Evolutionary conservation across 2,113 vertebrate genomes (phyloP), one percentile per base, ranked within the genome.

Genomic region (Sinocyclocheilus rhinocerous): DNA sequence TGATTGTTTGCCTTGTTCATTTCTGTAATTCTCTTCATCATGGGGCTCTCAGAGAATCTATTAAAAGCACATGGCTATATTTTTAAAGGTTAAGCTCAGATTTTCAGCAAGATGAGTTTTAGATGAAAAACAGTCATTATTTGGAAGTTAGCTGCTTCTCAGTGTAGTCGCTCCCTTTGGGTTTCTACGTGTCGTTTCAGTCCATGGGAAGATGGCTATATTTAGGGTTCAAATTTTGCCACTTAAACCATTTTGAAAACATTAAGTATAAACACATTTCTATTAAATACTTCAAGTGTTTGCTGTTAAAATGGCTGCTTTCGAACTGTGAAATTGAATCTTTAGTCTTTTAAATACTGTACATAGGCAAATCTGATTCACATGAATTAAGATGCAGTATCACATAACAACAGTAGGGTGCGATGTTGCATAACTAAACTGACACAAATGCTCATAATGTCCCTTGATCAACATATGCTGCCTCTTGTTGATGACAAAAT

Each of bases 361-460:
- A 22, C 36, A 39, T 7, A 20, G 20, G 22, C n/a, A 33, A 11
- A 29, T 52, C 15, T 16, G 61, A 65, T 45, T 20, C 7, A 22
- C n/a, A 16, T 50, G 20, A 6, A 24, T 61, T 3, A 50, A 52
- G 0, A 8, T 84, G 67, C 67, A 81, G 69, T 81, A 18, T n/a
- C 26, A 2, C 10, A 1, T 70, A 15, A 29, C 36, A 72, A 87
- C 87, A 83, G 70, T 84, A 87, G 89, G 87, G 26, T 84, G 89
- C 85, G 81, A 76, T 90, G 89, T 90, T 90, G 89, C 55, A 86
- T 80, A 90, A 84, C 20, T 39, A 81, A 89, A 78, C n/a, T 15
- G 8, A 2, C 36, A 45, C 4, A 36, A 36, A 6, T 63, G n/a
- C 8, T 13, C 4, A 9, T 6, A 2, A 0, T 48, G 10, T 29